These are phyloP conservation scores for Lumbricus terrestris DNA, from an alignment of 2,888 invertebrate species.

Conservation along the genomic window DNA sequence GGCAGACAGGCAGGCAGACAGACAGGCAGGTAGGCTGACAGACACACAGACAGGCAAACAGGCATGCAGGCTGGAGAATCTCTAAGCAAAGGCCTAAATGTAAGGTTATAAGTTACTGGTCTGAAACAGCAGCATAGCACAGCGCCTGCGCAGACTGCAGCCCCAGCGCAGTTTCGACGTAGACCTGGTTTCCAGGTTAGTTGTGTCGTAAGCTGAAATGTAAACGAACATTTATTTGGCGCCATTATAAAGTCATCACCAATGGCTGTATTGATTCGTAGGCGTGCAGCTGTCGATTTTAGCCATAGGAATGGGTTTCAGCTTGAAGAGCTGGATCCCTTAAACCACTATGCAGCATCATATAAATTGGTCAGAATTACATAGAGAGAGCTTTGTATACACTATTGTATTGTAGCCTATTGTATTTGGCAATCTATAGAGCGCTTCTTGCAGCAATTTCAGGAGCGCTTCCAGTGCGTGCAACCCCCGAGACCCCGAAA, in stretches of 20 bases:
- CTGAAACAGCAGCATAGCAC: background rate
- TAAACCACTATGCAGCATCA: too few species aligned
- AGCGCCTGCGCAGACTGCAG: background rate
- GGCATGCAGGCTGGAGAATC: background rate
- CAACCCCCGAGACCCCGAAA: too few species aligned
- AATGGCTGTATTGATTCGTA: background rate
- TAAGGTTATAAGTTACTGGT: background rate
- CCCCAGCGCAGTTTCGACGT: background rate
- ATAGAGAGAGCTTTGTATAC: too few species aligned
- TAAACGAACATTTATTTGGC: background rate
- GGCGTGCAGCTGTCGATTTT: background rate
- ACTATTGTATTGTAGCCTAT: too few species aligned
- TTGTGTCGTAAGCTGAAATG: background rate
- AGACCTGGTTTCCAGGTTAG: background rate
- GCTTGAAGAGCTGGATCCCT: background rate
- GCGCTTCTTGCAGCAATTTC: too few species aligned
- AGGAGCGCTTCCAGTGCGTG: too few species aligned
- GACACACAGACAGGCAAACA: background rate
- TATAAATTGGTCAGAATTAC: too few species aligned
- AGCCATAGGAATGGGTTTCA: background rate
- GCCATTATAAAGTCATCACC: background rate
- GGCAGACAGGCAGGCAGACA: background rate
- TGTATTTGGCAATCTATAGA: too few species aligned
- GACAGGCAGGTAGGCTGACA: background rate
- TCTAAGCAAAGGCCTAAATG: background rate